Evolutionary conservation across 2,797 vertebrate species (phyloP), one percentile per base, ranked within the genome.

Genomic region (Bufotes viridis): DNA sequence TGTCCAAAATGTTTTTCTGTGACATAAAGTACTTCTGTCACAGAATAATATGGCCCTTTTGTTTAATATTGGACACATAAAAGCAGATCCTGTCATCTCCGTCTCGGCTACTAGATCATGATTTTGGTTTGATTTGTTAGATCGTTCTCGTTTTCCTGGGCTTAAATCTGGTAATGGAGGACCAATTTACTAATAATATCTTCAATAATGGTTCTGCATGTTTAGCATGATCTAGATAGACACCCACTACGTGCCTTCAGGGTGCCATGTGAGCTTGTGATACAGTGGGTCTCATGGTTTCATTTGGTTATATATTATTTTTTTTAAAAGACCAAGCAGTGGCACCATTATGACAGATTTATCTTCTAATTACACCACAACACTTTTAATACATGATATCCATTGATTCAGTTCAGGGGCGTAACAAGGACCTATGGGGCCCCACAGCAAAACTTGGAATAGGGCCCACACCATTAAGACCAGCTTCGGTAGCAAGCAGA

Each of bases 21-120:
- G 84, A 78, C 74, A 78, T 63, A 49, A 81, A 67, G 60, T 81
- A 67, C 63, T 81, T 81, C 60, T 67, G 79, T 63, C 79, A 81
- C 58, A 20, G 29, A 85, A 61, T 76, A 42, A 78, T 85, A 74
- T 78, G 58, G 34, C 74, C 11, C 57, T 76, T 65, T 63, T 78
- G 58, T 65, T 20, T 67, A 78, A 85, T 78, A 22, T 29, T 85
- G 72, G 74, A 26, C n/a, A 55, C 75, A 78, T 61, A 78, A 55
- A 72, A 75, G 72, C 57, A 75, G 70, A 12, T 75, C 70, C 18
- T 51, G 72, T 53, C 34, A 85, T 53, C 63, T 67, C 49, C 29
- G 60, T 65, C 60, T 78, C 42, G 26, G 51, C 58, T 53, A 78
- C 83, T 63, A 53, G 15, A 55, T 63, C 84, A 55, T 61, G 42